Conservation (phyloP, 2,797 vertebrate genomes). For the Xenopus petersii region DNA sequence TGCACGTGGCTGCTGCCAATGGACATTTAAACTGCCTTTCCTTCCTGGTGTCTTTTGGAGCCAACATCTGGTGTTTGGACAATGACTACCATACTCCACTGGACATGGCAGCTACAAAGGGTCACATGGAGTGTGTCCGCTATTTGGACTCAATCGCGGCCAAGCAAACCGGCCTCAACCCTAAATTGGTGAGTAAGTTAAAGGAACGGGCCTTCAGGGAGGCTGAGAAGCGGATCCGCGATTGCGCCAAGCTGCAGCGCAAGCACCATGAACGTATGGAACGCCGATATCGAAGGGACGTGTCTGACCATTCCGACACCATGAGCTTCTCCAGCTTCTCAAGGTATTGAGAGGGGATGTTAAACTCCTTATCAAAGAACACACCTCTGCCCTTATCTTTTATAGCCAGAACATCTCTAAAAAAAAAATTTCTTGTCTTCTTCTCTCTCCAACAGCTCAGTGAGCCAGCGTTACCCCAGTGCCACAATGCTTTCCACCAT, state of each 20-base stretch:
- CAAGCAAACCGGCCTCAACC: slow-evolving; percentile 91
- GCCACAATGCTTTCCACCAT: slow-evolving; percentile 68
- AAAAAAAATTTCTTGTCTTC: too few species aligned
- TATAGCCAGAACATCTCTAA: too few species aligned
- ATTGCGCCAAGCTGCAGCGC: slow-evolving; percentile 90
- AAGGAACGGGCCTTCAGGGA: slow-evolving; percentile 90
- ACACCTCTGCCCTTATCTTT: too few species aligned
- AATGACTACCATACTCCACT: slow-evolving; percentile 97
- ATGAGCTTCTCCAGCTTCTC: slow-evolving; percentile 94
- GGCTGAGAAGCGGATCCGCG: slow-evolving; percentile 84
- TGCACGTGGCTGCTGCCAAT: slow-evolving; percentile 92
- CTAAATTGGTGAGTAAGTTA: slow-evolving; percentile 89
- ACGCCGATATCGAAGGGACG: slow-evolving; percentile 84
- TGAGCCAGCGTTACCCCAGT: slow-evolving; percentile 76
- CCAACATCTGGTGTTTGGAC: slow-evolving; percentile 98
- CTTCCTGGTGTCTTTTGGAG: slow-evolving; percentile 95
- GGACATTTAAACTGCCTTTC: slow-evolving; percentile 94
- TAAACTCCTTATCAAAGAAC: too few species aligned
- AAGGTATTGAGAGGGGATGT: slow-evolving; percentile 9
- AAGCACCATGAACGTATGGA: slow-evolving; percentile 94
- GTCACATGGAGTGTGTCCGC: slow-evolving; percentile 94
- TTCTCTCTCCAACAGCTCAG: slow-evolving; percentile 52
- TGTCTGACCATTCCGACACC: slow-evolving; percentile 83
- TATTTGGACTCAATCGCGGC: slow-evolving; percentile 94
- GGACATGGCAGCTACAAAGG: slow-evolving; percentile 97